Evolutionary conservation across 2,888 invertebrate genomes (phyloP).

Genomic region (Patella ulyssiponensis): DNA sequence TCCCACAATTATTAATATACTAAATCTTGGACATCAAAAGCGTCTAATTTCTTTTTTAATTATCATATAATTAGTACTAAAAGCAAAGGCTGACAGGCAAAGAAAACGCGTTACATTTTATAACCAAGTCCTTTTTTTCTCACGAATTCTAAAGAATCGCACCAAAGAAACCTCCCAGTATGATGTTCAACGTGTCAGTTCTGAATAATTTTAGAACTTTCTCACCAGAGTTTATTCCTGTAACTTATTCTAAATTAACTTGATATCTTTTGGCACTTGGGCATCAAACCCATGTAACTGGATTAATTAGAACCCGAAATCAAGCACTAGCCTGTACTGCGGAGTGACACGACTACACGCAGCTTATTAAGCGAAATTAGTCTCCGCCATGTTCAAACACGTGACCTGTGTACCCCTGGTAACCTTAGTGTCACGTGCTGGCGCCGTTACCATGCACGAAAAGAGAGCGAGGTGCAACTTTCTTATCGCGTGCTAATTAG

Average conservation of each 20-base stretch:
- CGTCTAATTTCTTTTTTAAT: no score
- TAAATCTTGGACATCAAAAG: no score
- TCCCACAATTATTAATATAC: no score
- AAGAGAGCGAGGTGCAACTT: background rate
- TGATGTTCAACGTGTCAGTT: no score
- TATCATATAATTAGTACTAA: no score
- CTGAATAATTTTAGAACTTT: background rate
- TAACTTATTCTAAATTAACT: constrained; percentile 1
- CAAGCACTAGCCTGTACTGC: background rate
- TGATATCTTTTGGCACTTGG: background rate
- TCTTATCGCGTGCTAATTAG: constrained; percentile 5
- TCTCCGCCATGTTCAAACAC: constrained; percentile 10
- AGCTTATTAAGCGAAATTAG: constrained; percentile 9
- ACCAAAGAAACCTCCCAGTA: no score
- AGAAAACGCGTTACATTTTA: no score
- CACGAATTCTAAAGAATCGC: no score
- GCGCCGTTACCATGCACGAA: background rate
- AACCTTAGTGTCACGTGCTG: constrained; percentile 3
- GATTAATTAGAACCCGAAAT: no score
- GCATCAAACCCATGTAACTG: no score
- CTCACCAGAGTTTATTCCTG: background rate
- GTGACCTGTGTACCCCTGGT: constrained; percentile 6
- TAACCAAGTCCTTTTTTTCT: no score
- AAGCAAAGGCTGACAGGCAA: no score
- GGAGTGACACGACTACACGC: constrained; percentile 10